Evolutionary conservation across 2,113 vertebrate genomes (phyloP), one percentile per base, ranked within the genome.

Genomic region (Asarcornis scutulata): DNA sequence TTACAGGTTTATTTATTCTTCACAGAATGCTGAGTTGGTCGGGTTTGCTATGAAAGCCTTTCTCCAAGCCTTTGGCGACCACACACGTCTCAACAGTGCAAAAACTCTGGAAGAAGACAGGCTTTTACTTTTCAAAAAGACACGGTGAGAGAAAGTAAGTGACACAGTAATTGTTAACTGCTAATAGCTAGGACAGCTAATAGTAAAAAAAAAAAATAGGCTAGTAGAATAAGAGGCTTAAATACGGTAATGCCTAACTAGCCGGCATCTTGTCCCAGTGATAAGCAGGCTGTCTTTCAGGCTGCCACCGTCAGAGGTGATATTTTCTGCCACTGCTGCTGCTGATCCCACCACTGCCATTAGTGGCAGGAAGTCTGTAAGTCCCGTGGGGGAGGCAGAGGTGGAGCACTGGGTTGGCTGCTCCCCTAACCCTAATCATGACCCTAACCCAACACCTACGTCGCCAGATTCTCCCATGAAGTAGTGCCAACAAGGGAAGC

Each of bases 71-170:
- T 59, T n/a, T 21, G 79, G 55, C 38, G 13, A 42, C 32, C 13
- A 21, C 86, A 77, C 0, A 0, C 22, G 17, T 55, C 71, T 72
- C 2, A 1, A 14, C 68, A 31, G 4, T 7, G 14, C 31, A 48
- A 14, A 42, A 78, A 3, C 38, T 77, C 5, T 6, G 29, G 23
- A 60, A 18, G 76, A 3, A 55, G 44, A 22, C 20, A n/a, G 38
- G n/a, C 8, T 77, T 71, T 81, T 31, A 11, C 26, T 42, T 46
- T 22, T 10, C 66, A 17, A 13, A 66, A 8, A 73, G 63, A 31
- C 0, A 2, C 64, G 55, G 48, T 40, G 40, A 78, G 62, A 66
- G 64, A 44, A 17, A 31, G 2, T 3, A 9, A 1, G 27, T 63
- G 36, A 40, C 59, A 16, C 34, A 9, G 31, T 4, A 10, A 4